A percentile compares a stretch with the other conserved stretches of the same genome.
Conservation (phyloP, 2,113 vertebrate species). For the Ranitomeya variabilis region DNA sequence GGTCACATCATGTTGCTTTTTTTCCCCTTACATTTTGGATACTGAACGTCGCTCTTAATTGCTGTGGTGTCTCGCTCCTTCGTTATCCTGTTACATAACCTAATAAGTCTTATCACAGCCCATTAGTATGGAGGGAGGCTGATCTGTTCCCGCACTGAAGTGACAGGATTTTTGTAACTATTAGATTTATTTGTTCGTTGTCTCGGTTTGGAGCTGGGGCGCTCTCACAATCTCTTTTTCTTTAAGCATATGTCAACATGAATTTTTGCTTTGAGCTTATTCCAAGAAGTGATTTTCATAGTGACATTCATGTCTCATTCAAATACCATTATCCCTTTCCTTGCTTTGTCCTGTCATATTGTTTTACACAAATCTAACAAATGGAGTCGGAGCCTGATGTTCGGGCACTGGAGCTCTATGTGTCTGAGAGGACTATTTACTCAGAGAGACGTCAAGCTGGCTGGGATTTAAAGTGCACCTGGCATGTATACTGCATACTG, state of each 20-base stretch:
- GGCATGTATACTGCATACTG: not conserved
- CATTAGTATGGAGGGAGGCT: not conserved
- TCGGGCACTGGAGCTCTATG: not conserved
- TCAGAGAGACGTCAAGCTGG: not conserved
- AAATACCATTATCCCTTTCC: constrained; percentile 48
- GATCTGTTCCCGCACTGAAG: not conserved
- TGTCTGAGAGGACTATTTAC: not conserved
- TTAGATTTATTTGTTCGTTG: constrained; percentile 11
- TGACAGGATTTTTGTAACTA: constrained; percentile 7
- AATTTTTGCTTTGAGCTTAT: constrained; percentile 40
- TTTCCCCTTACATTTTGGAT: not conserved
- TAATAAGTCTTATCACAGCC: not conserved
- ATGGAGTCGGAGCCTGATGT: not conserved
- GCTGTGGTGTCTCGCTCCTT: not conserved
- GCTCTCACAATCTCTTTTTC: constrained; percentile 18
- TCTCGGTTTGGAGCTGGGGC: not conserved
- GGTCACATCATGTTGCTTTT: not conserved
- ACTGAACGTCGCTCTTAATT: not conserved
- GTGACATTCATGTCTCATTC: constrained; percentile 52
- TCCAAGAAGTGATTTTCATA: constrained; percentile 52
- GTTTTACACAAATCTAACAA: constrained; percentile 50
- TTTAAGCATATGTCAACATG: constrained; percentile 53
- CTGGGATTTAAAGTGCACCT: not conserved
- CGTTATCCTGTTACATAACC: not conserved
- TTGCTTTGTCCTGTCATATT: constrained; percentile 41